Evolutionary conservation across 2,888 invertebrate genomes (phyloP), one percentile per base, ranked within the genome.

Genomic region (Romanomermis culicivorax): DNA sequence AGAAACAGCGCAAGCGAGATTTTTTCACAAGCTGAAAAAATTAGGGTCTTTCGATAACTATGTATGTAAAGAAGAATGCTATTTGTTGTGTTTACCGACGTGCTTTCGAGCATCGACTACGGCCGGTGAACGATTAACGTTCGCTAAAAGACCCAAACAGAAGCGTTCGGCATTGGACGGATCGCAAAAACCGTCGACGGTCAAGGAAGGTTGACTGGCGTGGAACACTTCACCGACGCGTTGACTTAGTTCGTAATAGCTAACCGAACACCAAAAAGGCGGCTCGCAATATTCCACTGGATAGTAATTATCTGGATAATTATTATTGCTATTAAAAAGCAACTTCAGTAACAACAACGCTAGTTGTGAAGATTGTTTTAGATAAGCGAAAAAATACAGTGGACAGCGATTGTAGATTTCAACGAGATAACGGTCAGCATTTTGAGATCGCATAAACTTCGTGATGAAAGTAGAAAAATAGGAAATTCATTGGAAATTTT

Each of bases 141-240:
- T 95, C 14, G 91, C 89, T 56, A 97, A 74, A 11, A 91, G 77
- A 17, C 95, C 95, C 64, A 95, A 77, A 69, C 93, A 95, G 72
- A 97, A 97, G 61, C 89, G 77, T 73, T 93, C 91, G 48, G 88
- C 88, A 72, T 91, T 91, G 67, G 91, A 89, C 30, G 95, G 93
- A 75, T 95, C 93, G 61, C 91, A 91, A 73, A 93, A 97, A 29
- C 95, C 95, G 70, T 95, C 95, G 25, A 95, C 91, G 0, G 91
- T 87, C 67, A 95, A 83, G 57, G 85, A 85, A 54, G 89, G 88
- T 71, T 88, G 88, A 42, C 85, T 85, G 27, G 93, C 93, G 71
- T 93, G 89, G 76, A 95, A 97, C 54, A 89, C 88, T 74, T 95
- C 93, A 4, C 95, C 95, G 23, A 97, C 91, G 60, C 93, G 77